Conservation (phyloP, 2,888 invertebrate species). For the Nyleta sp. region DNA sequence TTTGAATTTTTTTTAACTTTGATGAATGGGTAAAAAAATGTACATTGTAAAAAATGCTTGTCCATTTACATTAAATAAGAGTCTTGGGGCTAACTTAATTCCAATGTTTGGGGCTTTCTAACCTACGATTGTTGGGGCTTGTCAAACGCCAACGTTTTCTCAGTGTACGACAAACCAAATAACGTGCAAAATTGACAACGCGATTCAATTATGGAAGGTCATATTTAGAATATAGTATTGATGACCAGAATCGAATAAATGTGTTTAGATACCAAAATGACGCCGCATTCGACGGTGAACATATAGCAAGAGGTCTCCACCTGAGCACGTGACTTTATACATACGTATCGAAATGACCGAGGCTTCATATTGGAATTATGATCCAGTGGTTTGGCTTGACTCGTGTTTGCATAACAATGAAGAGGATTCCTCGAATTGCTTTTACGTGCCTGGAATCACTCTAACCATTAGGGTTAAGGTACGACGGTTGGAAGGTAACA, state of each 20-base stretch:
- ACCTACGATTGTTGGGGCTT: too few species aligned
- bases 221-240: conserved; percentile 39
- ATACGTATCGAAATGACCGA: conserved; percentile 36
- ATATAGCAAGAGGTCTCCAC: conserved; percentile 40
- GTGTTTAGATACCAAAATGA: conserved; percentile 45
- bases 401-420: conserved; percentile 81
- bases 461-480: conserved; percentile 64
- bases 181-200: too few species aligned
- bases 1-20: too few species aligned
- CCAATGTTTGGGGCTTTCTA: too few species aligned
- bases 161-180: too few species aligned
- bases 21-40: too few species aligned
- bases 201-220: conserved; percentile 36
- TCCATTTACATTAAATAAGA: too few species aligned
- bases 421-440: conserved; percentile 80
- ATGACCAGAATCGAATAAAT: conserved; percentile 39
- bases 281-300: conserved; percentile 30
- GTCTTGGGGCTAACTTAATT: too few species aligned
- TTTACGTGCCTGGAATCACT: conserved; percentile 81
- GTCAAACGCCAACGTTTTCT: too few species aligned
- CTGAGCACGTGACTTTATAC: conserved; percentile 53
- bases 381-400: conserved; percentile 67
- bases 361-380: conserved; percentile 65
- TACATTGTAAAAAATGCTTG: too few species aligned
- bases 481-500: conserved; percentile 70